Percentiles rank a stretch among this genome's conserved stretches.
These are phyloP conservation scores for Tetheella fluctuosa DNA, from an alignment of 2,888 invertebrate genomes.

Conservation along the genomic window DNA sequence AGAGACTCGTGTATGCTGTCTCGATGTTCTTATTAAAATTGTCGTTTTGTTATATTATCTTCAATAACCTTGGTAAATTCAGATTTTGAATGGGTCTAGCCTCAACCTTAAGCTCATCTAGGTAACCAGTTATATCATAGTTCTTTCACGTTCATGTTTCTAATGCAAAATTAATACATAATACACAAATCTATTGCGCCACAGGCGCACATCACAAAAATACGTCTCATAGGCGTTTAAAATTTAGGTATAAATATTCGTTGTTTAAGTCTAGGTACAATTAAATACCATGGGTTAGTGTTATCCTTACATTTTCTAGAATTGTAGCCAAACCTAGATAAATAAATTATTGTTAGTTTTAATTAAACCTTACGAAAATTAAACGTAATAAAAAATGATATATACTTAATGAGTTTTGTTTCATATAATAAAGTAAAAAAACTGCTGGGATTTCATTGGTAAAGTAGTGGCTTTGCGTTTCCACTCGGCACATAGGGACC, in stretches of 20 bases:
- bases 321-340: background rate
- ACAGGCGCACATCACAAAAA: too few relatives aligned
- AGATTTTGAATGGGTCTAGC: background rate
- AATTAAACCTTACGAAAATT: background rate
- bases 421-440: conserved; percentile 1
- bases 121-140: background rate
- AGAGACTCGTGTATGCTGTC: conserved; percentile 37
- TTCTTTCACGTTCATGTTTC: too few relatives aligned
- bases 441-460: background rate
- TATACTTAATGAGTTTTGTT: background rate
- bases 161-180: too few relatives aligned
- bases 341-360: background rate
- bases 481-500: background rate
- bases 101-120: background rate
- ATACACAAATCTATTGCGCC: too few relatives aligned
- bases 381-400: too few relatives aligned
- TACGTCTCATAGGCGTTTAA: too few relatives aligned
- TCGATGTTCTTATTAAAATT: conserved; percentile 18
- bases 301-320: background rate
- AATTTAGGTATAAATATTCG: too few relatives aligned
- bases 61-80: background rate
- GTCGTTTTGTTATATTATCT: background rate
- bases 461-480: background rate
- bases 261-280: too few relatives aligned
- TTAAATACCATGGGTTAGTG: background rate